Percentiles rank a stretch among this genome's conserved stretches.
Conservation (phyloP, 2,888 invertebrate genomes). For the Hydroisotoma schaefferi region DNA sequence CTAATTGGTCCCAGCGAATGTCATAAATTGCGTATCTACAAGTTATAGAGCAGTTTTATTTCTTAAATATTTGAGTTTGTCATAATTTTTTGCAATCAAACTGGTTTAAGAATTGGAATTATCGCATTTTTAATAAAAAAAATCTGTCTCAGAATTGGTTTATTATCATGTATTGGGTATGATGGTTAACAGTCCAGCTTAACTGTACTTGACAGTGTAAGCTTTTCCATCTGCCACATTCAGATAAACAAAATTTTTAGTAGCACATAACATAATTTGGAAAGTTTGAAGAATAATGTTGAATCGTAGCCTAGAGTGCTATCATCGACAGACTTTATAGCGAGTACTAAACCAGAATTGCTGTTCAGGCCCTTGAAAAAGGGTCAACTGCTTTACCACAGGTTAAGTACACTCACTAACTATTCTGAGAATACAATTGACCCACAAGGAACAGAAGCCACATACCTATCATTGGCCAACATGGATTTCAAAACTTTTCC, state of each 20-base stretch:
- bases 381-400: not conserved
- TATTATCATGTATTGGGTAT: not conserved
- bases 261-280: not conserved
- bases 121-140: not conserved
- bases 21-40: conserved; percentile 54
- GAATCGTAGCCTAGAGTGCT: not conserved
- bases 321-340: not conserved
- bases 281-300: not conserved
- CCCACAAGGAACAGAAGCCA: no score
- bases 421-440: no score
- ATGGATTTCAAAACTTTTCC: conserved; percentile 38
- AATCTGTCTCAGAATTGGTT: not conserved
- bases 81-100: no score
- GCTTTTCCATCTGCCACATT: conserved; percentile 1
- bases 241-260: not conserved
- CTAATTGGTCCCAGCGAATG: conserved; percentile 53
- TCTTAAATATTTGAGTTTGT: no score
- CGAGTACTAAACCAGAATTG: not conserved
- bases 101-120: no score
- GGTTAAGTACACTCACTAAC: not conserved
- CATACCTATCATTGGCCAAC: conserved; percentile 36
- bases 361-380: conserved; percentile 1
- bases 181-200: not conserved
- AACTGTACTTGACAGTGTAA: no score
- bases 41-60: no score